Base-by-base conservation (phyloP, 2,888 invertebrate species). In the Tyria jacobaeae region DNA sequence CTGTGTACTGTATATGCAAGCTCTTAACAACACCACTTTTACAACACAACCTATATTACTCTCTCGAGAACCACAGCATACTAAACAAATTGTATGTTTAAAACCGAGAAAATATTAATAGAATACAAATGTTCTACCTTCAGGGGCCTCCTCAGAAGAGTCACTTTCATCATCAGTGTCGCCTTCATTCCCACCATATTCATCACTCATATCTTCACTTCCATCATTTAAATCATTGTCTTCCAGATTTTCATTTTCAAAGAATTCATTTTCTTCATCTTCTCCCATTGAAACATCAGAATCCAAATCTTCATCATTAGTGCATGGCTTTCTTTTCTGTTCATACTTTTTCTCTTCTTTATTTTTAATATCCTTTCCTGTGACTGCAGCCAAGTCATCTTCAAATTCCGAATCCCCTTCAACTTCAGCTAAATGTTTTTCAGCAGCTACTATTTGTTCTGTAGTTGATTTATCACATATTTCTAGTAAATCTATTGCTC, bases 401-500 rank as follows among this genome's bases (percentile, higher is more conserved):
- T 95, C 96, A 83, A 96, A 96, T 79, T 96, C 96, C 53, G 92
- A 93, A 63, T 94, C 94, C 0, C 89, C 93, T 70, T 94, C 95
- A 5, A 94, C 94, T 82, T 95, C 94, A 44, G 95, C 91, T 35
- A 96, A 84, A 81, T 96, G 95, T 76, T 95, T 95, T 78, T 96
- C 95, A 15, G 95, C 94, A 60, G 95, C 94, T 2, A 95, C 94
- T 51, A 95, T 94, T 72, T 94, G 92, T 81, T 95, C 94, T 75
- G 96, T 94, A 64, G 95, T 96, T 58, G 96, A 94, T 64, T 94
- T 92, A 78, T 97, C 96, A 85, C 97, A 97, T 61, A 97, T 95
- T 89, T 97, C 97, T 76, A 97, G 90, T 76, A 96, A 89, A 94
- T 96, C 96, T 95, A 85, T 4, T n/a, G 55, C n/a, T 10, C 15